Base-by-base conservation (phyloP, 1,140 invertebrate genomes). In the Hylaeus anthracinus region DNA sequence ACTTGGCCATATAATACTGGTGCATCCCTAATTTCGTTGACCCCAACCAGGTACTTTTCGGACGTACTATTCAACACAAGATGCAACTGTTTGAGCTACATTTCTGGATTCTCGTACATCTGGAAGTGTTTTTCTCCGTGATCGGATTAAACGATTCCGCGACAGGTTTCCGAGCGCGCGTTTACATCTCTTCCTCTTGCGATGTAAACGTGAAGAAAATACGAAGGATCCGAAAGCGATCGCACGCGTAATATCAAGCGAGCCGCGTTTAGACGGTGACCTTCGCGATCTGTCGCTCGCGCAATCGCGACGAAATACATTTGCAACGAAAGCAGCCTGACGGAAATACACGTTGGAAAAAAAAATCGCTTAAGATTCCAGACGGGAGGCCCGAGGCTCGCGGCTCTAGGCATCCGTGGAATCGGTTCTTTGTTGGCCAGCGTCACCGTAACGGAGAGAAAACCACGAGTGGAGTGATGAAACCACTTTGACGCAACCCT, bases 401-500 rank as follows among this genome's bases (percentile, higher is more conserved):
- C 56, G 48, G 41, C n/a, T 39, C 63, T 61, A 77, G 9, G 55
- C 69, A 84, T 80, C 71, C 83, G 12, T 48, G 81, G 61, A 81
- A 86, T 86, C 77, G 71, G 63, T 78, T 86, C 81, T 81, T 86
- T 87, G 86, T 87, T 77, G 76, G 51, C 45, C 43, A 70, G 14
- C 72, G 83, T 51, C 58, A 37, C 39, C 67, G 74, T 53, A 48
- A 67, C 51, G 66, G 67, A 56, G 67, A 79, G 66, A 75, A 85
- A 5, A 14, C 45, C 45, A 15, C 55, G 12, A 15, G 14, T 5
- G 61, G 63, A 61, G 78, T 85, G 85, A 89, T 74, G 86, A 89
- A 88, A 89, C 74, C n/a, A 55, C 65, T 67, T 86, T 84, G 82
- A 89, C 76, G 88, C 88, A 86, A 88, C 82, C 79, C 82, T 74